A percentile compares a stretch with the other conserved stretches of the same genome.
Evolutionary conservation across 2,113 vertebrate species (phyloP).

Genomic region (Turdus rufiventris): DNA sequence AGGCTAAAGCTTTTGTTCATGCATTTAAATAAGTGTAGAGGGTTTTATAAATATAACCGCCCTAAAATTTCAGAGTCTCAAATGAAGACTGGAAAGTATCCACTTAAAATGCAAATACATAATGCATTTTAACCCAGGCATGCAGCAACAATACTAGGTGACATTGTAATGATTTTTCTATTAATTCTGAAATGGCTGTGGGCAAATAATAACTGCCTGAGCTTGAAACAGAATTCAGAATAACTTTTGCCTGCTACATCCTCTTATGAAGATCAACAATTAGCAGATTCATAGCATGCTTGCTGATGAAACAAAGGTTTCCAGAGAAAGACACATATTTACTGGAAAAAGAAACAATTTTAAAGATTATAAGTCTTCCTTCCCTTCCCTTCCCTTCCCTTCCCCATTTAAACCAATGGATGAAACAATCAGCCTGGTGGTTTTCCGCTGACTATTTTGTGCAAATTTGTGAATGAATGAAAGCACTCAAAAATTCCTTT

Average conservation of each 20-base stretch:
- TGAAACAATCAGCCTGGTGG: neutral
- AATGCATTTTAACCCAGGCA: neutral
- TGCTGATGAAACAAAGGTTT: neutral
- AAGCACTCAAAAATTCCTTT: neutral
- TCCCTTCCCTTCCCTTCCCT: too few species aligned
- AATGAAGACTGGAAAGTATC: neutral
- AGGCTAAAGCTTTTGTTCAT: neutral
- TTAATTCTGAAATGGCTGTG: neutral
- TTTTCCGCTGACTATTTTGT: neutral
- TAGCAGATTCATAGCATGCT: neutral
- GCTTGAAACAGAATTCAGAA: neutral
- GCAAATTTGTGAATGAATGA: neutral
- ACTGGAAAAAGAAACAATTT: neutral
- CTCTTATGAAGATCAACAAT: neutral
- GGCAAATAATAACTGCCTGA: neutral
- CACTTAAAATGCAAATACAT: neutral
- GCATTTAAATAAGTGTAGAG: neutral
- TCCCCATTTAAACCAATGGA: fast-evolving
- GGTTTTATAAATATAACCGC: neutral
- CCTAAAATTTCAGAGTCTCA: neutral
- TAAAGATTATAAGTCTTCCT: neutral
- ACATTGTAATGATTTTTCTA: neutral
- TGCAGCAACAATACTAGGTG: neutral
- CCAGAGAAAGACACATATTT: neutral
- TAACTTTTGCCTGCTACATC: neutral